Conservation (phyloP, 2,113 vertebrate genomes). For the Haliaeetus leucogaster region DNA sequence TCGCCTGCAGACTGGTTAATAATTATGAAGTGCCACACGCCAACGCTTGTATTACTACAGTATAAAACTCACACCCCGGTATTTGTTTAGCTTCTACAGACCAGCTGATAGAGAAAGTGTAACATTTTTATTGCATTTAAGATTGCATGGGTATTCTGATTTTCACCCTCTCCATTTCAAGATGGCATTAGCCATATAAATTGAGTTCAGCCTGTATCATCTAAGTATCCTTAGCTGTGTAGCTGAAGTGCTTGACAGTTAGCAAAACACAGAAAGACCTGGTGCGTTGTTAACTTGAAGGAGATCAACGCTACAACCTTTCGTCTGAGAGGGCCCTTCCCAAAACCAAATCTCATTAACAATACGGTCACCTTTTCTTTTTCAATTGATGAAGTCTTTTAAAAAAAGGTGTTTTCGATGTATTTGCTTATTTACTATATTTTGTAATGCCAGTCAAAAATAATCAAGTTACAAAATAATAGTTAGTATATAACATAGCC, state of each 20-base stretch:
- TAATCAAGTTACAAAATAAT: neutral
- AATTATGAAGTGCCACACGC: neutral
- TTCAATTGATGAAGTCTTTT: neutral
- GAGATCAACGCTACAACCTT: neutral
- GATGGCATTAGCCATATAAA: neutral
- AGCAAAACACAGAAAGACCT: neutral
- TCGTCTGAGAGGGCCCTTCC: neutral
- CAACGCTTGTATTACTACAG: constrained; percentile 6
- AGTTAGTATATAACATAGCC: neutral
- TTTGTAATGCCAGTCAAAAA: neutral
- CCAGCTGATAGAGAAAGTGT: neutral
- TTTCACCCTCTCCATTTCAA: neutral
- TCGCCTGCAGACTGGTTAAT: neutral
- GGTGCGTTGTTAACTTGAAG: neutral
- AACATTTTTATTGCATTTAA: neutral
- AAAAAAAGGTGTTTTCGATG: neutral
- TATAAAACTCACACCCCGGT: neutral
- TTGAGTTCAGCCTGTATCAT: neutral
- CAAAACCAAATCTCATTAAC: neutral
- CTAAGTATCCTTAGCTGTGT: neutral
- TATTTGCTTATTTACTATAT: neutral
- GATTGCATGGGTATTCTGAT: neutral
- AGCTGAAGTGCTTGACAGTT: neutral
- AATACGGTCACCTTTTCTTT: neutral
- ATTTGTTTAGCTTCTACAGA: constrained; percentile 23